phyloP scores from a whole-genome alignment of 1,140 invertebrate species.

The Drosophila chauvacae region DNA sequence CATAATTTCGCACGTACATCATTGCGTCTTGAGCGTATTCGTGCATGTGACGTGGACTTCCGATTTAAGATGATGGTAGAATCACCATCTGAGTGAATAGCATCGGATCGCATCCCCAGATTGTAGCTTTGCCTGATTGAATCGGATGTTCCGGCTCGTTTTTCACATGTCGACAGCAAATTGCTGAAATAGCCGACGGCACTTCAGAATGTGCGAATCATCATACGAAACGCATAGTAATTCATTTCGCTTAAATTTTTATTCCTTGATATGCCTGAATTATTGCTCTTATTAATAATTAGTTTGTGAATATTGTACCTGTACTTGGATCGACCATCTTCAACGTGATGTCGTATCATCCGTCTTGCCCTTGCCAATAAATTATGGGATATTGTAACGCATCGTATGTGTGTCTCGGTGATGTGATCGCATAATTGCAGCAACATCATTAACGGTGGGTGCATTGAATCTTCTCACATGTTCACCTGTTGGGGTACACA shows the following conservation, averaged over 20 bases:
- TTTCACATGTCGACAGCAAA: constrained; percentile 50
- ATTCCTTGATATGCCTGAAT: constrained; percentile 49
- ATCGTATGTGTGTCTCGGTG: constrained; percentile 26
- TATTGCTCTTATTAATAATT: too few species aligned
- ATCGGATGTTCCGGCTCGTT: not conserved
- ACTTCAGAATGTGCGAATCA: constrained; percentile 1
- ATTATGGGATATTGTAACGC: not conserved
- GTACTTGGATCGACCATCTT: too few species aligned
- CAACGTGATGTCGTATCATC: constrained; percentile 25
- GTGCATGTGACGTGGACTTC: too few species aligned
- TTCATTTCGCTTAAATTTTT: constrained; percentile 60
- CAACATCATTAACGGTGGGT: constrained; percentile 63
- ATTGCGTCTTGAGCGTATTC: too few species aligned
- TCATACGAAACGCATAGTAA: constrained; percentile 43
- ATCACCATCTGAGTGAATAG: too few species aligned
- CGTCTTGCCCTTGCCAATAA: constrained; percentile 73
- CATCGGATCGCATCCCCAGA: constrained; percentile 11
- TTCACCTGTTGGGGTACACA: too few species aligned
- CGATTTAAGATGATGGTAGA: too few species aligned
- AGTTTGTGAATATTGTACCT: too few species aligned
- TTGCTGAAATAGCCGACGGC: constrained; percentile 56
- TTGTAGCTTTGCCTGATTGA: constrained; percentile 84
- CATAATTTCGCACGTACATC: too few species aligned
- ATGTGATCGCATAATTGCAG: not conserved
- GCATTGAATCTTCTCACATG: constrained; percentile 80